These are phyloP conservation scores for Halocynthia roretzi DNA, from an alignment of 23 tunicate genomes.

Conservation along the genomic window DNA sequence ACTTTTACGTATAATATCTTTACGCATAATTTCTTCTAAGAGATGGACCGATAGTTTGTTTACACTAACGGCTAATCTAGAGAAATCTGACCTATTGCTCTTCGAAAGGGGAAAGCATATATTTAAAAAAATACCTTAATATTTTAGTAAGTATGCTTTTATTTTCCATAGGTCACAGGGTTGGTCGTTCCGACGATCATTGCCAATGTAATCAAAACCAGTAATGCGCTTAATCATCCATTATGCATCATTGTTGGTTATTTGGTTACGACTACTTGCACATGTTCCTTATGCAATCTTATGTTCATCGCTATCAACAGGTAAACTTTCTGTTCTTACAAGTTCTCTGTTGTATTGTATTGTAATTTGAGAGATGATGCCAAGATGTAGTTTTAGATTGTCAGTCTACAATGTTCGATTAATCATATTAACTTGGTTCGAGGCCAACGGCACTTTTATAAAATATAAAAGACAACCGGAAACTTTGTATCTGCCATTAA, in stretches of 20 bases:
- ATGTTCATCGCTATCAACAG: conserved; percentile 86
- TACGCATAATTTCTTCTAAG: too few species aligned
- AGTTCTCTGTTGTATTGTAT: neutral
- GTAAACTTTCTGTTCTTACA: conserved; percentile 15
- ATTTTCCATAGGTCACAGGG: conserved; percentile 64
- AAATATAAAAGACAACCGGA: too few species aligned
- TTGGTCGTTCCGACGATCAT: conserved; percentile 85
- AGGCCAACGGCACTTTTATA: too few species aligned
- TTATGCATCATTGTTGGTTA: conserved; percentile 61
- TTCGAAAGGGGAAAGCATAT: too few species aligned
- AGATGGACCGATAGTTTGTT: too few species aligned
- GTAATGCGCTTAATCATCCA: conserved; percentile 17
- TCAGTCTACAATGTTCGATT: too few species aligned
- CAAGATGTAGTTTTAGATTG: neutral
- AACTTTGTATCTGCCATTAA: too few species aligned
- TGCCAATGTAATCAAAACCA: conserved; percentile 37
- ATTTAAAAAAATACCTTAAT: too few species aligned
- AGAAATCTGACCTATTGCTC: too few species aligned
- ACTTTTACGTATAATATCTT: too few species aligned
- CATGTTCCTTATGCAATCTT: conserved; percentile 73
- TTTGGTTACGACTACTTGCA: conserved; percentile 78
- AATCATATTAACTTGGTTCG: too few species aligned
- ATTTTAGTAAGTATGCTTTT: neutral
- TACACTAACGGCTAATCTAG: too few species aligned
- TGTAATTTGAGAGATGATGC: neutral